Evolutionary conservation across 2,888 invertebrate genomes (phyloP), one percentile per base, ranked within the genome.

Genomic region (Parochlus steinenii): DNA sequence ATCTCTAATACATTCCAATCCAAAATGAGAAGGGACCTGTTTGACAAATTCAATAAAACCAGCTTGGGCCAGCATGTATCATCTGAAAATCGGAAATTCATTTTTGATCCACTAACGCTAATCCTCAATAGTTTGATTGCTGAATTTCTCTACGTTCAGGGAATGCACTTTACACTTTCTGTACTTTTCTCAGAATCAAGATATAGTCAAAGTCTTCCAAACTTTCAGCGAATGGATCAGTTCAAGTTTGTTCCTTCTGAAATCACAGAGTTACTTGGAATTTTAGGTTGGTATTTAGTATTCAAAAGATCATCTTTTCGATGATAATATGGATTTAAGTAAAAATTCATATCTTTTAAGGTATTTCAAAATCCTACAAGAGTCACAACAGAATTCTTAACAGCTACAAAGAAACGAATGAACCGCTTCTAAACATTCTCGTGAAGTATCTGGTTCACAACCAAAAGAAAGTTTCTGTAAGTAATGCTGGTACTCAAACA

Each of bases 111-210:
- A 2, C 27, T 57, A 27, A 40, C 48, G 5, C 37, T 54, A 38
- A 50, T 48, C 0, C 32, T 58, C 27, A 53, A 57, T 39, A 55
- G 55, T 2, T 45, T 58, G n/a, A 53, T 57, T 1, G 55, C 56
- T 1, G 58, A 58, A 39, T 58, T 57, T 36, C 48, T 59, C 3
- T 54, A 55, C 37, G 48, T 48, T 5, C 52, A 58, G 39, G 54
- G 56, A 38, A 57, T 54, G 31, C 58, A 56, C 36, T 57, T 53
- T 25, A 47, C 56, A 6, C 42, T 58, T 6, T 58, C 58, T 2
- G 56, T 57, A 7, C 57, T 53, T 45, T 52, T 53, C 39, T 53
- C 53, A 3, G 58, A 59, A 45, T 22, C 17, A 6, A 14, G 17
- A 14, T 22, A 34, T 16, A 8, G 14, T 8, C 14, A 16, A 15